phyloP scores from a whole-genome alignment of 2,113 vertebrate species.

The Neoarius graeffei region DNA sequence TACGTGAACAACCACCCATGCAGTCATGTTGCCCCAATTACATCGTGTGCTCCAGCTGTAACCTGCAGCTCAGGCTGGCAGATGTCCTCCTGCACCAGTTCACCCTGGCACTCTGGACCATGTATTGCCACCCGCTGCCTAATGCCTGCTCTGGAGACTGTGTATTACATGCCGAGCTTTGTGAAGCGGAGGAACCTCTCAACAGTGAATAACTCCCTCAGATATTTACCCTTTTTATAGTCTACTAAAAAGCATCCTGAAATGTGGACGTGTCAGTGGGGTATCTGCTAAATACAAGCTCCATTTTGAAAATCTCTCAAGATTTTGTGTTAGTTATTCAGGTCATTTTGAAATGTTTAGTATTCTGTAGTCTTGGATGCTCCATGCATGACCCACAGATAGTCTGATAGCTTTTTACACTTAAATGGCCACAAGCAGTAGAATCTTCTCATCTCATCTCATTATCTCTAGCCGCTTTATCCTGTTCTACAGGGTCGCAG shows the following conservation, averaged over 20 bases:
- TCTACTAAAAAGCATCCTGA: background rate
- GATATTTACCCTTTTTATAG: constrained; percentile 52
- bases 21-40: constrained; percentile 53
- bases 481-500: too few relatives aligned
- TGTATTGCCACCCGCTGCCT: constrained; percentile 36
- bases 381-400: background rate
- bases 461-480: too few relatives aligned
- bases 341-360: background rate
- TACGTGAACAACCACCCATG: background rate
- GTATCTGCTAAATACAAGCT: background rate
- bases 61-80: constrained; percentile 48
- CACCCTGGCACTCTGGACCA: constrained; percentile 52
- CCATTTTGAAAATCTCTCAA: background rate
- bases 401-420: background rate
- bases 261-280: background rate
- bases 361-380: background rate
- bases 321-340: background rate
- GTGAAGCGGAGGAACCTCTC: constrained; percentile 40
- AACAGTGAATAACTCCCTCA: constrained; percentile 41
- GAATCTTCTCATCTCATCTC: too few relatives aligned
- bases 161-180: constrained; percentile 48
- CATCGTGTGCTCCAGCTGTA: constrained; percentile 55
- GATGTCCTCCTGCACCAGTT: constrained; percentile 38
- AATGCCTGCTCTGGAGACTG: background rate
- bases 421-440: background rate